Percentiles rank a stretch among this genome's conserved stretches.
phyloP scores from a whole-genome alignment of 30 jellyfish, hydroid and myxozoan species.

The Aurelia sp. region DNA sequence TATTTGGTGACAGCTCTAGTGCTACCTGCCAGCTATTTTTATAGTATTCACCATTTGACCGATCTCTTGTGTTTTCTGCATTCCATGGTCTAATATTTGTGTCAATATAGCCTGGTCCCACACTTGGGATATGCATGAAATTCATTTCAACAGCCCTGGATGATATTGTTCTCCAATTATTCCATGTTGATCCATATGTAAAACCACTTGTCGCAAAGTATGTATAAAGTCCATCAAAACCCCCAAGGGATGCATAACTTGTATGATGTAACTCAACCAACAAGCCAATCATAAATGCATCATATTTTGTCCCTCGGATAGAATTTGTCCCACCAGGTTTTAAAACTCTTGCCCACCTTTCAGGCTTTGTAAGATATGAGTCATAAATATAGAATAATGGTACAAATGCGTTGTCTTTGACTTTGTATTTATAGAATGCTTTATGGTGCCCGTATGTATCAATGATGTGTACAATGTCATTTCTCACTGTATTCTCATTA shows the following conservation, averaged over 20 bases:
- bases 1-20: slow-evolving; percentile 46
- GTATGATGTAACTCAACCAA: slow-evolving; percentile 73
- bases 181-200: slow-evolving; percentile 92
- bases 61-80: slow-evolving; percentile 78
- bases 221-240: slow-evolving; percentile 96
- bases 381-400: slow-evolving; percentile 92
- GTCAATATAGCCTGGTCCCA: slow-evolving; percentile 98
- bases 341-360: slow-evolving; percentile 80
- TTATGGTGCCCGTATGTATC: slow-evolving; percentile 71
- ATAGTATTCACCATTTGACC: slow-evolving; percentile 81
- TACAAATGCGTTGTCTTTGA: slow-evolving; percentile 27
- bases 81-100: slow-evolving; percentile 97
- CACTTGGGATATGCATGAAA: slow-evolving; percentile 85
- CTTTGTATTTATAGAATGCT: slow-evolving; percentile 64
- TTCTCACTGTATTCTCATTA: slow-evolving; percentile 72
- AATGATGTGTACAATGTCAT: slow-evolving; percentile 72
- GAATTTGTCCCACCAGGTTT: slow-evolving; percentile 55
- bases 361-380: slow-evolving; percentile 86
- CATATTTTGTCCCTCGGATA: slow-evolving; percentile 84
- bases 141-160: slow-evolving; percentile 44
- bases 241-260: slow-evolving; percentile 72
- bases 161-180: slow-evolving; percentile 81
- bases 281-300: slow-evolving; percentile 79
- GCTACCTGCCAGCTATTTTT: slow-evolving; percentile 85
- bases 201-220: slow-evolving; percentile 97